These are phyloP conservation scores for Rugalucina vietnamica DNA, from an alignment of 2,888 invertebrate genomes.

Conservation along the genomic window DNA sequence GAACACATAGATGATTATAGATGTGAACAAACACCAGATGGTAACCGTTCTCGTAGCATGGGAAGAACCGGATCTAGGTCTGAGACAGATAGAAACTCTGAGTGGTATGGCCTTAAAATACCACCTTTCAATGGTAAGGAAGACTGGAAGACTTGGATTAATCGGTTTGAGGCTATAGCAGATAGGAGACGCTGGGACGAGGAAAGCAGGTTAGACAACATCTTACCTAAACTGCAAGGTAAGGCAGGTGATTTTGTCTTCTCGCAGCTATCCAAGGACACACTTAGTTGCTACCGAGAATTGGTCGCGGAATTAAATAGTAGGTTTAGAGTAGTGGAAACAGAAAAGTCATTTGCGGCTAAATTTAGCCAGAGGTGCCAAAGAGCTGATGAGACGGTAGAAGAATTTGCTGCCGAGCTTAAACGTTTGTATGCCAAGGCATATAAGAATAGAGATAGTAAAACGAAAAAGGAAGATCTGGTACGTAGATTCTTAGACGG, in stretches of 20 bases:
- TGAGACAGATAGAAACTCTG: no score
- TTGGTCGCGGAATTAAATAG: constrained; percentile 45
- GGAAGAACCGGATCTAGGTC: not conserved
- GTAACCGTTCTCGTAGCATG: not conserved
- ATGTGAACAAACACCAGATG: not conserved
- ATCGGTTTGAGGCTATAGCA: constrained; percentile 41
- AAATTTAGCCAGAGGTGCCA: constrained; percentile 47
- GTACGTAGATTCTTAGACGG: constrained; percentile 45
- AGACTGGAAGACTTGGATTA: constrained; percentile 50
- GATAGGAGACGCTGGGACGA: constrained; percentile 23
- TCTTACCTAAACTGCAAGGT: constrained; percentile 49
- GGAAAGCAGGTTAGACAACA: constrained; percentile 36
- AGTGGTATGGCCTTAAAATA: constrained; percentile 14
- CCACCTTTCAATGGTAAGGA: constrained; percentile 45
- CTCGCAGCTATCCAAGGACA: constrained; percentile 21
- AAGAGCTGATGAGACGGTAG: constrained; percentile 33
- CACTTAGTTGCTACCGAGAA: constrained; percentile 8
- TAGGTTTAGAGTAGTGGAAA: constrained; percentile 52
- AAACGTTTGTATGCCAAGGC: constrained; percentile 57
- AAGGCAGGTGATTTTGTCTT: constrained; percentile 54
- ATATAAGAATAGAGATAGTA: constrained; percentile 33
- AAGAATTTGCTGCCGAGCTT: constrained; percentile 53
- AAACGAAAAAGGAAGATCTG: constrained; percentile 44
- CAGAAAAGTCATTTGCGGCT: constrained; percentile 35
- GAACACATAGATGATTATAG: no score